These are phyloP conservation scores for Tychaedon coryphoeus DNA, from an alignment of 2,113 vertebrate genomes.

Conservation along the genomic window DNA sequence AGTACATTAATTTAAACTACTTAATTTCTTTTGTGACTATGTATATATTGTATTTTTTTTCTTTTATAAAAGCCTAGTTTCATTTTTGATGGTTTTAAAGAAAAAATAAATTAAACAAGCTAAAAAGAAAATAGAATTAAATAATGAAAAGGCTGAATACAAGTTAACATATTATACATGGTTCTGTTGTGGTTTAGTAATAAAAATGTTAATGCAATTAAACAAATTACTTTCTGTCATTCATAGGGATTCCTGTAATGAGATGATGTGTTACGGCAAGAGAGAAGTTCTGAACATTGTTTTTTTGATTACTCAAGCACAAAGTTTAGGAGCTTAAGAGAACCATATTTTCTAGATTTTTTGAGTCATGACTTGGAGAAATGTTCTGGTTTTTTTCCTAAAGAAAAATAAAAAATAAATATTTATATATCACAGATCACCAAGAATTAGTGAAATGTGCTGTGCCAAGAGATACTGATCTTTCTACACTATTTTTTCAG, in stretches of 20 bases:
- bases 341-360: neutral
- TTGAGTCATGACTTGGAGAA: neutral
- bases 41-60: neutral
- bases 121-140: constrained; percentile 42
- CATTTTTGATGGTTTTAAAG: constrained; percentile 1
- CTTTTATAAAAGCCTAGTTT: neutral
- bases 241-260: neutral
- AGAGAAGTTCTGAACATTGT: constrained; percentile 5
- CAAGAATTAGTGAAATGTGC: neutral
- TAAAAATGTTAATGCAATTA: constrained; percentile 16
- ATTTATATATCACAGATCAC: neutral
- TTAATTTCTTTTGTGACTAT: neutral
- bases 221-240: constrained; percentile 26
- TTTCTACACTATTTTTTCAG: neutral
- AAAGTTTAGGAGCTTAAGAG: neutral
- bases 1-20: neutral
- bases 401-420: neutral
- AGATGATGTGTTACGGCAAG: neutral
- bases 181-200: constrained; percentile 15
- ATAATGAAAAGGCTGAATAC: constrained; percentile 32
- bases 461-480: neutral
- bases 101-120: constrained; percentile 19
- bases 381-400: neutral
- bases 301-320: constrained; percentile 36
- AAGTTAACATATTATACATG: neutral